Conservation (phyloP, 1,140 invertebrate genomes). For the Papilio machaon region DNA sequence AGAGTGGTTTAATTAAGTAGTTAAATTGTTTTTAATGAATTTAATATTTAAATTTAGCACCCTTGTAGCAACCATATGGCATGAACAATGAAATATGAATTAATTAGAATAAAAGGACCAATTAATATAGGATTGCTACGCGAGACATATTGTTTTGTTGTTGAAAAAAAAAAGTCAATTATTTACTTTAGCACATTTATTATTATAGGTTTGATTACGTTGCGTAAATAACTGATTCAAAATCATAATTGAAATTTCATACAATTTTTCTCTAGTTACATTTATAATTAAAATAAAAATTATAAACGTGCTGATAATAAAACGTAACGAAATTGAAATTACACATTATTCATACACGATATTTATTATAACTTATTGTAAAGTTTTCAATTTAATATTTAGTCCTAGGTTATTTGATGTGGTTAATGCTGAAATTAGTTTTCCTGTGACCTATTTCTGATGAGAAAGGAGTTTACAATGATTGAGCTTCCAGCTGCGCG, state of each 20-base stretch:
- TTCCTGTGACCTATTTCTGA: not conserved
- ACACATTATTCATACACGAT: not conserved
- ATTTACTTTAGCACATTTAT: not conserved
- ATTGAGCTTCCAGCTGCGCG: not conserved
- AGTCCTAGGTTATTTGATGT: not conserved
- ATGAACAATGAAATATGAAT: not conserved
- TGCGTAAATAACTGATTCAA: not conserved
- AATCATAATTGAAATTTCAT: slow-evolving; percentile 7
- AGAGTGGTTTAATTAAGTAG: not conserved
- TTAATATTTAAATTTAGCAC: not conserved
- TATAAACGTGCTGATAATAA: not conserved
- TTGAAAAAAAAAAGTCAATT: not conserved
- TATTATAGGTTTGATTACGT: not conserved
- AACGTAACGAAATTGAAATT: not conserved
- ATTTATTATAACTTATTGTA: slow-evolving; percentile 1
- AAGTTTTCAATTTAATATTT: not conserved
- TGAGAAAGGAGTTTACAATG: not conserved
- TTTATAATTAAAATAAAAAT: slow-evolving; percentile 16
- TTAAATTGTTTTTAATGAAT: not conserved
- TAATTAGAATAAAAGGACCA: not conserved
- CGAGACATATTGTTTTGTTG: not conserved
- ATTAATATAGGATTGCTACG: not conserved
- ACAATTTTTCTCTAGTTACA: not conserved
- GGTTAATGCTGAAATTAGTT: not conserved
- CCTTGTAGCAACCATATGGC: not conserved